Conservation (phyloP, 2,113 vertebrate species). For the Myxocyprinus asiaticus region DNA sequence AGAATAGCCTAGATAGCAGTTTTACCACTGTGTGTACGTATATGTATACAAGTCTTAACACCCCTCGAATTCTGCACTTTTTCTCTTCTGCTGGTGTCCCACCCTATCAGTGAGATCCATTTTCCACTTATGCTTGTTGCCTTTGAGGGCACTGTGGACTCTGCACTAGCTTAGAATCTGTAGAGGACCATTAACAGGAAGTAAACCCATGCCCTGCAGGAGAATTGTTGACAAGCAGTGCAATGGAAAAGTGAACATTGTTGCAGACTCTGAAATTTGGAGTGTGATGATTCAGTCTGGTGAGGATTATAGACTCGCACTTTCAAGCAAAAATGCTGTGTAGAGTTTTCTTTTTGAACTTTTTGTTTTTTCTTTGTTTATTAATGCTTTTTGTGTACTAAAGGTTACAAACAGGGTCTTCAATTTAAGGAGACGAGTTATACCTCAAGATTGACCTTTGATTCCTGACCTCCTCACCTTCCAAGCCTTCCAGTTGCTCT, state of each 20-base stretch:
- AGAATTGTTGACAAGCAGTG: not conserved
- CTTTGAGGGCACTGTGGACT: too few relatives aligned
- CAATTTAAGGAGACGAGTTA: not conserved
- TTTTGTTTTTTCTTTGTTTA: constrained; percentile 6
- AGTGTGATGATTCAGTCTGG: constrained; percentile 13
- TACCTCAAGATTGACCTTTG: not conserved
- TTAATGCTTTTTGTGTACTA: not conserved
- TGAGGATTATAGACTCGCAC: constrained; percentile 32
- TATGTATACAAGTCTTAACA: too few relatives aligned
- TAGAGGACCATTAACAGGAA: not conserved
- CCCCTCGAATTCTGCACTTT: too few relatives aligned
- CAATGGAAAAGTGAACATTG: constrained; percentile 6
- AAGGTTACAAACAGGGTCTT: not conserved
- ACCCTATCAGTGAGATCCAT: too few relatives aligned
- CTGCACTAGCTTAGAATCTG: too few relatives aligned
- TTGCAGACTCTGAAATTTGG: constrained; percentile 36
- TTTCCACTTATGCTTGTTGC: too few relatives aligned
- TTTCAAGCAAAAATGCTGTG: too few relatives aligned
- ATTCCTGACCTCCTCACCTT: not conserved
- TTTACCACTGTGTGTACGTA: too few relatives aligned
- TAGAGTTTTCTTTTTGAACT: too few relatives aligned
- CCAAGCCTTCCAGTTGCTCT: constrained; percentile 21
- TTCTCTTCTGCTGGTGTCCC: too few relatives aligned
- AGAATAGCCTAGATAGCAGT: too few relatives aligned
- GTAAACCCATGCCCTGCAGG: constrained; percentile 13